Evolutionary conservation across 64 coral and sea anemone genomes (phyloP), one percentile per base, ranked within the genome.

Genomic region (Acropora tenuis): DNA sequence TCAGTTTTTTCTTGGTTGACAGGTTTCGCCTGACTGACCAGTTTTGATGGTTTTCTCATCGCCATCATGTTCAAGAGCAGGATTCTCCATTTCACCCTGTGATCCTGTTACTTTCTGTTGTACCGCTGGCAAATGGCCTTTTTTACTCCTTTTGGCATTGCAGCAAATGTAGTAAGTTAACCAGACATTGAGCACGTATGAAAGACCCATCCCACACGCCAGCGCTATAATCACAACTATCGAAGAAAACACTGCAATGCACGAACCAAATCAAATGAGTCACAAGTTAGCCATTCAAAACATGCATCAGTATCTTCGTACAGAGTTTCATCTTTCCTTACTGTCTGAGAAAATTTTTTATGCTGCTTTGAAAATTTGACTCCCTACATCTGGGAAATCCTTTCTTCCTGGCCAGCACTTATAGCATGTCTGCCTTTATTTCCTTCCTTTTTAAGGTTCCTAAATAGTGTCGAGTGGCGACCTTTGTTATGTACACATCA

Each of bases 131-230:
- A 85, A 45, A 49, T 50, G 65, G 10, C 82, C 43, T 85, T 69
- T 85, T 85, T 17, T 85, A 41, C 65, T 47, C 47, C 65, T 42
- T 67, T 18, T 85, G 15, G 18, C 3, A 20, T 49, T 85, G 65
- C 82, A 85, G 82, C 44, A 85, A 45, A 72, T 43, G 43, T 72
- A 85, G 82, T 85, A 85, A 49, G 66, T 50, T 8, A 85, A 72
- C 45, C 63, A 85, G 42, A 85, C 12, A 48, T 71, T 72, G 11
- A 85, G 44, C 15, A 85, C 0, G 44, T 49, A 85, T 2, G 82
- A 85, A 0, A 71, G 1, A 18, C 7, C 82, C 13, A 72, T 2
- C 1, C 43, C 13, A 11, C 17, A 85, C 17, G 6, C 63, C 82
- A 85, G 44, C 13, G 72, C 61, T 18, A 30, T 85, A 2, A 85